phyloP scores from a whole-genome alignment of 1,140 invertebrate species.

The Schlechtendalia chinensis region DNA sequence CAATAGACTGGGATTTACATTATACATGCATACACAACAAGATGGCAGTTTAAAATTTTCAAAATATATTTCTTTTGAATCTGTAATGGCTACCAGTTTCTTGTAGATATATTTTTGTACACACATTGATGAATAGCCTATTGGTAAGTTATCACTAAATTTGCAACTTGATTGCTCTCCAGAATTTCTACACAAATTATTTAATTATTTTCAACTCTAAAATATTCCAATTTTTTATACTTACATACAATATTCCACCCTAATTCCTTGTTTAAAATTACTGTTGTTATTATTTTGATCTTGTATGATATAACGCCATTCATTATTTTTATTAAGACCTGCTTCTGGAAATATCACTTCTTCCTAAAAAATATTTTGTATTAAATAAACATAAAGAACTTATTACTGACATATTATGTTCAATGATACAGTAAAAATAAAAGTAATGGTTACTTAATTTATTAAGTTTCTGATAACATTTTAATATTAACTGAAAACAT shows the following conservation, averaged over 20 bases:
- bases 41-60: slow-evolving; percentile 41
- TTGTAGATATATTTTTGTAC: slow-evolving; percentile 44
- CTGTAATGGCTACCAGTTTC: slow-evolving; percentile 34
- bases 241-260: slow-evolving; percentile 36
- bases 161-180: neutral
- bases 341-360: slow-evolving; percentile 33
- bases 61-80: slow-evolving; percentile 43
- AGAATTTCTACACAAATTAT: slow-evolving; percentile 24
- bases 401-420: too few species aligned
- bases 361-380: slow-evolving; percentile 23
- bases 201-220: neutral
- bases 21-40: slow-evolving; percentile 37
- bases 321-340: neutral
- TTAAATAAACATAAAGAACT: neutral
- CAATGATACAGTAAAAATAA: too few species aligned
- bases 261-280: slow-evolving; percentile 33
- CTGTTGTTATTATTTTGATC: slow-evolving; percentile 14
- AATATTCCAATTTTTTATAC: slow-evolving; percentile 15
- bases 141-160: slow-evolving; percentile 15
- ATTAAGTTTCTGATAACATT: too few species aligned
- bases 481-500: too few species aligned
- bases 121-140: slow-evolving; percentile 22
- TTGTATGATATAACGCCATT: slow-evolving; percentile 39
- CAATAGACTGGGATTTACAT: neutral
- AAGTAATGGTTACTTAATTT: too few species aligned